These are phyloP conservation scores for Sebastes steindachneri DNA, from an alignment of 2,797 vertebrate species.

Conservation along the genomic window DNA sequence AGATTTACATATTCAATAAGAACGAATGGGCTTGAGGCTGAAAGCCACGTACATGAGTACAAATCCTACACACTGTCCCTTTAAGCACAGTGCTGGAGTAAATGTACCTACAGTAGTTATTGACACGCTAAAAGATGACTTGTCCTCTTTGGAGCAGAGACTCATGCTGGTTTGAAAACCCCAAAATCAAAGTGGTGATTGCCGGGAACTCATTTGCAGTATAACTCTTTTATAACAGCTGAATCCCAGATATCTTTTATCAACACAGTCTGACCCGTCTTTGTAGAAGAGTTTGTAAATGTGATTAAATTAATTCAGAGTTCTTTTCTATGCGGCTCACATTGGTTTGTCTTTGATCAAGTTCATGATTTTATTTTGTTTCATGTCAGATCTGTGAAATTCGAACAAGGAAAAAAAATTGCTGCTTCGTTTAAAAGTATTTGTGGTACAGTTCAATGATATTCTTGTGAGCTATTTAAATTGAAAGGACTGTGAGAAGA, in stretches of 20 bases:
- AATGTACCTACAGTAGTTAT: neutral
- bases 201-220: neutral
- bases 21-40: neutral
- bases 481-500: constrained; percentile 14
- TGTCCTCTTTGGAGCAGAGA: neutral
- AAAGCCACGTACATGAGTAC: neutral
- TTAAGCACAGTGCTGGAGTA: neutral
- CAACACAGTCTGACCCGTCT: neutral
- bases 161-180: neutral
- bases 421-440: constrained; percentile 3
- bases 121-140: neutral
- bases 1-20: neutral
- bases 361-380: neutral
- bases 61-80: too few relatives aligned
- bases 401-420: neutral
- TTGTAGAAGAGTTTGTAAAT: constrained; percentile 4
- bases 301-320: constrained; percentile 3
- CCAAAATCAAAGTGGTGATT: constrained; percentile 9
- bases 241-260: neutral
- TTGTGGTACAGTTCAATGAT: constrained; percentile 9
- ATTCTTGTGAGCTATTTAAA: constrained; percentile 32
- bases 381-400: neutral
- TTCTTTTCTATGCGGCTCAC: neutral
- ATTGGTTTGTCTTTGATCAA: constrained; percentile 17
- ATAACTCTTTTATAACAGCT: neutral